Evolutionary conservation across 2,888 invertebrate species (phyloP).

Genomic region (Pandemis corylana): DNA sequence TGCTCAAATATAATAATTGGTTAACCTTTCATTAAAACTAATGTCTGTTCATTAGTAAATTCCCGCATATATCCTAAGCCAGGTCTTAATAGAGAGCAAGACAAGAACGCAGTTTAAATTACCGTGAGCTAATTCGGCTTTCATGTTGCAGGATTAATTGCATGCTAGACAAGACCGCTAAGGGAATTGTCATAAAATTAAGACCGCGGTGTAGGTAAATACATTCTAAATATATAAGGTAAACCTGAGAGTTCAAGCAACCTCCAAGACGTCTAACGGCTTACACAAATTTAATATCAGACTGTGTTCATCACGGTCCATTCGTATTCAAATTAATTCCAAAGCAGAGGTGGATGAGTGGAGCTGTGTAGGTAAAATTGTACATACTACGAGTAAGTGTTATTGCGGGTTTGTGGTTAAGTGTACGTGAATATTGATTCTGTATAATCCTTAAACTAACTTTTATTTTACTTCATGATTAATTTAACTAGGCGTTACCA

Average conservation of each 20-base stretch:
- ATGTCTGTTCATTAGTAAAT: not conserved
- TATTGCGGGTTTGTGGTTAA: not conserved
- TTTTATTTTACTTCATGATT: no score
- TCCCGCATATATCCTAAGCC: not conserved
- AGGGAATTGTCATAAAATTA: slow-evolving; percentile 33
- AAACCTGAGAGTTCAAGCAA: slow-evolving; percentile 42
- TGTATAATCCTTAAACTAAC: no score
- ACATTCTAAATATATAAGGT: slow-evolving; percentile 21
- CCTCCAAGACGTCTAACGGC: slow-evolving; percentile 47
- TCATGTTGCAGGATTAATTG: slow-evolving; percentile 29
- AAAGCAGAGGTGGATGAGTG: slow-evolving; percentile 38
- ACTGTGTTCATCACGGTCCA: slow-evolving; percentile 62
- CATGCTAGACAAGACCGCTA: slow-evolving; percentile 9
- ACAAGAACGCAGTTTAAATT: not conserved
- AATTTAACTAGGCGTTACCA: no score
- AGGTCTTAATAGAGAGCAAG: not conserved
- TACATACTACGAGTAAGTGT: slow-evolving; percentile 21
- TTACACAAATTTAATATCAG: slow-evolving; percentile 67
- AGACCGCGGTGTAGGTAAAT: slow-evolving; percentile 21
- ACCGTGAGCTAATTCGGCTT: slow-evolving; percentile 16
- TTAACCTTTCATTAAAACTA: no score
- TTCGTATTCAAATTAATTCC: slow-evolving; percentile 71
- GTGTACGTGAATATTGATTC: not conserved
- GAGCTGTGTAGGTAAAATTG: slow-evolving; percentile 32
- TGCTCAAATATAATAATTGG: no score